These are phyloP conservation scores for Eriocheir sinensis DNA, from an alignment of 1,140 invertebrate genomes.

Conservation along the genomic window DNA sequence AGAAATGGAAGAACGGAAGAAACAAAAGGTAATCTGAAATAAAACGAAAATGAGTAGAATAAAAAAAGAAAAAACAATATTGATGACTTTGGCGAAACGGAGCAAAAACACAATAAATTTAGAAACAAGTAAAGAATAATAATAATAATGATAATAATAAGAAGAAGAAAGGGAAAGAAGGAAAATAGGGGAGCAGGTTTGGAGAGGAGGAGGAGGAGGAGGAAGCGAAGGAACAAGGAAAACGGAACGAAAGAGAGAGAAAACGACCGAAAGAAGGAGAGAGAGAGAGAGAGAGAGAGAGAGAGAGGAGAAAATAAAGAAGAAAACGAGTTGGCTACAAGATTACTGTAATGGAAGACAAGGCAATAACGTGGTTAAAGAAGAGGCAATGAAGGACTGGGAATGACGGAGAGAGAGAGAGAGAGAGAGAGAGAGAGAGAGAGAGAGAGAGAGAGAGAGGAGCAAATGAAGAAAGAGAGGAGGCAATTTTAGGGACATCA, in stretches of 20 bases:
- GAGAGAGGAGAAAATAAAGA: background rate
- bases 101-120: no score
- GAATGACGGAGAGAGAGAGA: constrained; percentile 27
- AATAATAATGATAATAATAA: no score
- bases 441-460: constrained; percentile 24
- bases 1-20: no score
- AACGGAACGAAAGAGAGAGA: no score
- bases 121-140: no score
- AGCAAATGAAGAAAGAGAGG: background rate
- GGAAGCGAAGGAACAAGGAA: no score
- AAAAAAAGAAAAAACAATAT: no score
- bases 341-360: background rate
- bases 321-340: background rate
- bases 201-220: no score
- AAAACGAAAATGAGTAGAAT: no score
- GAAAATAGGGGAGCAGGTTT: background rate
- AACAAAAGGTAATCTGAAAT: no score
- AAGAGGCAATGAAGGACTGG: background rate
- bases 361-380: background rate
- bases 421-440: constrained; percentile 37
- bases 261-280: background rate
- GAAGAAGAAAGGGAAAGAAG: no score
- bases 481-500: background rate
- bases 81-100: no score
- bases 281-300: constrained; percentile 38